These are phyloP conservation scores for Tolypeutes matacus DNA, from an alignment of 2,797 vertebrate genomes.

Conservation along the genomic window DNA sequence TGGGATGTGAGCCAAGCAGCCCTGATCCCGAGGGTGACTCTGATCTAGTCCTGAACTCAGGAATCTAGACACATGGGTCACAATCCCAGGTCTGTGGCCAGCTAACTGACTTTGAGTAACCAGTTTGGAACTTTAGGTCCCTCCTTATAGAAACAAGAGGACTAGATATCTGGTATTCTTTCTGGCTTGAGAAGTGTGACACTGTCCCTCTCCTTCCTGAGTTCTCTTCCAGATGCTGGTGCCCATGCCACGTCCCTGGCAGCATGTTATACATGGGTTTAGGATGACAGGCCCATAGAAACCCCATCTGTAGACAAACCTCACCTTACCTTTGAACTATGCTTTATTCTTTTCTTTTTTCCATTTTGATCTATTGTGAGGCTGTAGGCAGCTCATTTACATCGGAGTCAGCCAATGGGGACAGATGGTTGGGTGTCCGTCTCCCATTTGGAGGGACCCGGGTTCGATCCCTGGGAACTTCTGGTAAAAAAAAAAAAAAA, in stretches of 20 bases:
- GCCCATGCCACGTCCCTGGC: not conserved
- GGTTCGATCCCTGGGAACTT: too few species aligned
- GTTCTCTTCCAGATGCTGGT: not conserved
- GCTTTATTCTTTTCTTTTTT: slow-evolving; percentile 49
- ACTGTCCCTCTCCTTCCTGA: not conserved
- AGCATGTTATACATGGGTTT: not conserved
- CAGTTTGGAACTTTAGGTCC: slow-evolving; percentile 25
- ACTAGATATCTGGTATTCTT: not conserved
- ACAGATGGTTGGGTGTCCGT: too few species aligned
- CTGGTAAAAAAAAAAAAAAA: too few species aligned
- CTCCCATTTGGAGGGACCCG: too few species aligned
- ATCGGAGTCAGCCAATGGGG: slow-evolving; percentile 78
- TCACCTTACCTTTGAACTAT: slow-evolving; percentile 61
- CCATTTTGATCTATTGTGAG: slow-evolving; percentile 75
- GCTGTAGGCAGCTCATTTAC: slow-evolving; percentile 79
- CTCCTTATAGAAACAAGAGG: slow-evolving; percentile 31
- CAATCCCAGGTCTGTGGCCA: not conserved
- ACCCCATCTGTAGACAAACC: not conserved
- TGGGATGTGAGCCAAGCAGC: not conserved
- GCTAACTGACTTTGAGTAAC: not conserved
- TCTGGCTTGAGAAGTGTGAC: not conserved
- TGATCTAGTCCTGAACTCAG: not conserved
- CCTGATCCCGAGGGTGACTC: not conserved
- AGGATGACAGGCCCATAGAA: not conserved
- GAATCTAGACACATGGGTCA: not conserved